Evolutionary conservation across 2,113 vertebrate species (phyloP).

Genomic region (Microtus richardsoni): DNA sequence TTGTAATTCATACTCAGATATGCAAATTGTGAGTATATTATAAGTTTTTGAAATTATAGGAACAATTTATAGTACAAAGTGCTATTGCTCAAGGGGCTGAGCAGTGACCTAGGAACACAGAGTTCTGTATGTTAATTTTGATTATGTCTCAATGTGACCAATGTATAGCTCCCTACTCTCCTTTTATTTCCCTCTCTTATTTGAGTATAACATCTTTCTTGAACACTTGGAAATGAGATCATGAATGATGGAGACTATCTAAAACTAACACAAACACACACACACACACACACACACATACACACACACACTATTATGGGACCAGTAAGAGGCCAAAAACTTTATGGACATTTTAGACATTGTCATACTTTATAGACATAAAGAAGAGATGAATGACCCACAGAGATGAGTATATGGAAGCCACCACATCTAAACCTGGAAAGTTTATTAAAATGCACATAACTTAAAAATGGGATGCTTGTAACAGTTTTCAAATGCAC

Average conservation of each 20-base stretch:
- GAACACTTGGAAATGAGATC: neutral
- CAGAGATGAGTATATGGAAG: constrained; percentile 23
- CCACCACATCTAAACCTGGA: neutral
- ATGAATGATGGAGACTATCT: neutral
- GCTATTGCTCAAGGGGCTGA: constrained; percentile 60
- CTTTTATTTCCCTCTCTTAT: constrained; percentile 8
- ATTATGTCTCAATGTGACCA: constrained; percentile 60
- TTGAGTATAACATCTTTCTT: neutral
- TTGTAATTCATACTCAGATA: constrained; percentile 74
- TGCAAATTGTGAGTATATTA: constrained; percentile 73
- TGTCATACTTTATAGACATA: neutral
- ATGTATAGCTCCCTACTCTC: constrained; percentile 33
- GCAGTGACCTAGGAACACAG: constrained; percentile 47
- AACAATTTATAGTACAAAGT: constrained; percentile 69
- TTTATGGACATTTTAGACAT: constrained; percentile 23
- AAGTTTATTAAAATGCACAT: constrained; percentile 2
- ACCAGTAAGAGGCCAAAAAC: neutral
- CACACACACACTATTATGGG: neutral
- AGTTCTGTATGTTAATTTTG: constrained; percentile 70
- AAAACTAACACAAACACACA: neutral
- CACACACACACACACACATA: neutral
- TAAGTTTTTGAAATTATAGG: constrained; percentile 73
- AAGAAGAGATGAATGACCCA: neutral
- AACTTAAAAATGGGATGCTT: constrained; percentile 42
- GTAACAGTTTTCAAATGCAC: neutral